Conservation (phyloP, 2,888 invertebrate species). For the Neuroscelio doddi region DNA sequence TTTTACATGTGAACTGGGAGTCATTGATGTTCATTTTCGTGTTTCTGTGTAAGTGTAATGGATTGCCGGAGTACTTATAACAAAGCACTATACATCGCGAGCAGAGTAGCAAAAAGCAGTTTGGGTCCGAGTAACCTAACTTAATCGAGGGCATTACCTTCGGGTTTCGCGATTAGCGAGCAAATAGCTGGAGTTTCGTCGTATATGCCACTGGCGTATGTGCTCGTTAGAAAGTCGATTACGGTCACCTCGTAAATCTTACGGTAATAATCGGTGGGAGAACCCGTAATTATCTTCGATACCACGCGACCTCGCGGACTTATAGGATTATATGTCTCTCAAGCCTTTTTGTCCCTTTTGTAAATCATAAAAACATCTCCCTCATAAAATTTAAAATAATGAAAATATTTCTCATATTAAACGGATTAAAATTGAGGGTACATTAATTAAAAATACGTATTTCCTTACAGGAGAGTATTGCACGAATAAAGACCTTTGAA, state of each 20-base stretch:
- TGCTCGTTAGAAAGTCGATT: constrained; percentile 50
- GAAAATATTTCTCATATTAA: no score
- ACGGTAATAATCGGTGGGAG: constrained; percentile 47
- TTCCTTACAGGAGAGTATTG: no score
- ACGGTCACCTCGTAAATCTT: constrained; percentile 51
- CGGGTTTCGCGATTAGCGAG: constrained; percentile 42
- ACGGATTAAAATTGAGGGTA: no score
- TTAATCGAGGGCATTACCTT: constrained; percentile 44
- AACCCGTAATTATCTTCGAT: constrained; percentile 51
- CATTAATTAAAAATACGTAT: no score
- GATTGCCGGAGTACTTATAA: constrained; percentile 43
- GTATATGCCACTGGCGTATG: constrained; percentile 33
- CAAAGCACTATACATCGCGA: constrained; percentile 39
- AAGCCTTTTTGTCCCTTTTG: constrained; percentile 36
- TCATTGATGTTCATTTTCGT: constrained; percentile 28
- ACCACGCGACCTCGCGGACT: constrained; percentile 22
- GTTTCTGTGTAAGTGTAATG: constrained; percentile 33
- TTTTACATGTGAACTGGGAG: constrained; percentile 20
- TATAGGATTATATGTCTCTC: constrained; percentile 12
- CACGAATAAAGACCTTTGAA: constrained; percentile 25
- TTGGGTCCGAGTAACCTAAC: constrained; percentile 40
- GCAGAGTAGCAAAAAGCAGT: constrained; percentile 27
- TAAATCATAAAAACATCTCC: no score
- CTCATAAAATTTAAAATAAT: no score
- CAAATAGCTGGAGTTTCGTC: constrained; percentile 39